Conservation (phyloP, 1,140 invertebrate species). For the Lanistes nyassanus region DNA sequence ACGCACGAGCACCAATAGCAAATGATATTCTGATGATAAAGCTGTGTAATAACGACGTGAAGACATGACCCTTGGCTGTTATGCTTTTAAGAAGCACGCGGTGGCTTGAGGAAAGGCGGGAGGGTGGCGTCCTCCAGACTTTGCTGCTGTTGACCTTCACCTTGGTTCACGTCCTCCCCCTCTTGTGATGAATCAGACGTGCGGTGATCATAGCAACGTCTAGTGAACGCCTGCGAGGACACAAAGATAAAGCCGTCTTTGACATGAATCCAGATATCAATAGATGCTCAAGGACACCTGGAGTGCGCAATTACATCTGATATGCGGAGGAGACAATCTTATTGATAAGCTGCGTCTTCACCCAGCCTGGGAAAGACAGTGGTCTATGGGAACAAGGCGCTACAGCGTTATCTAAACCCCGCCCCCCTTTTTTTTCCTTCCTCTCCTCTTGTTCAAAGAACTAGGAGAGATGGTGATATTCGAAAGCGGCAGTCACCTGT, state of each 20-base stretch:
- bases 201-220: not conserved
- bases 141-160: constrained; percentile 2
- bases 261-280: no score
- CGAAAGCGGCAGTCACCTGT: no score
- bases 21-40: no score
- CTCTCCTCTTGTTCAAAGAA: no score
- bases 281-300: not conserved
- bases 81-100: not conserved
- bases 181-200: not conserved
- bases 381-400: no score
- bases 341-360: no score
- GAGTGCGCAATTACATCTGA: not conserved
- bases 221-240: not conserved
- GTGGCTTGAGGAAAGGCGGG: constrained; percentile 6
- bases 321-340: not conserved
- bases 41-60: not conserved
- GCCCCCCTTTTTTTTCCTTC: no score
- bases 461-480: no score
- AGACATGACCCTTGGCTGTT: not conserved
- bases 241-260: not conserved
- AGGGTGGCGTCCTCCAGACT: not conserved
- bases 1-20: no score
- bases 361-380: no score
- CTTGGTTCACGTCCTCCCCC: not conserved
- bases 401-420: no score